These are phyloP conservation scores for Trypoxylus dichotomus DNA, from an alignment of 1,140 invertebrate genomes.

Conservation along the genomic window DNA sequence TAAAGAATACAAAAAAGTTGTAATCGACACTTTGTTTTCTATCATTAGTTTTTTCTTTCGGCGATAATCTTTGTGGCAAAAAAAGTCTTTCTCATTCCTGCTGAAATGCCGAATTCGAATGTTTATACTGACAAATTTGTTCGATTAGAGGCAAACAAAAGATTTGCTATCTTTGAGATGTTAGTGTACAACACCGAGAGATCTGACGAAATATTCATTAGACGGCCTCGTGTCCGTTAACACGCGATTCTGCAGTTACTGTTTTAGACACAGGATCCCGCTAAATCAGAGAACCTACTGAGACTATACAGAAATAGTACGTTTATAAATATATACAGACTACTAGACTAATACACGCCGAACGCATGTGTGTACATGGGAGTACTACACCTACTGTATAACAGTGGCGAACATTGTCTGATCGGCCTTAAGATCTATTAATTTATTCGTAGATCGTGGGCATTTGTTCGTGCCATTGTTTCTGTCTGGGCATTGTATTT, in stretches of 20 bases:
- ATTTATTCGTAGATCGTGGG: background rate
- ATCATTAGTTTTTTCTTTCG: no score
- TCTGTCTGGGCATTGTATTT: background rate
- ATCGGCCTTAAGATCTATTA: background rate
- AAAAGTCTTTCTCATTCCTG: no score
- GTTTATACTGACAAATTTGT: no score
- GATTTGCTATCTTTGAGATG: no score
- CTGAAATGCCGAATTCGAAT: no score
- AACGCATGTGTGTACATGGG: background rate
- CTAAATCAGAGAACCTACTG: constrained; percentile 9
- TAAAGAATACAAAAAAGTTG: no score
- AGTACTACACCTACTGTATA: background rate
- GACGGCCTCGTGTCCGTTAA: background rate
- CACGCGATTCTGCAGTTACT: background rate
- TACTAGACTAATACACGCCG: background rate
- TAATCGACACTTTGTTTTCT: no score
- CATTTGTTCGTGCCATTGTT: background rate
- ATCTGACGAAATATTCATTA: background rate
- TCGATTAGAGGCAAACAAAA: no score
- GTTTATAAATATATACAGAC: constrained; percentile 21
- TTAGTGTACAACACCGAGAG: no score
- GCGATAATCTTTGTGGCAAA: no score
- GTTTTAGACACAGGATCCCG: constrained; percentile 8
- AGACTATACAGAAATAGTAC: constrained; percentile 10
- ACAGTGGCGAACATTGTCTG: background rate